Evolutionary conservation across 2,888 invertebrate genomes (phyloP).

Genomic region (Epirrhoe tristata): DNA sequence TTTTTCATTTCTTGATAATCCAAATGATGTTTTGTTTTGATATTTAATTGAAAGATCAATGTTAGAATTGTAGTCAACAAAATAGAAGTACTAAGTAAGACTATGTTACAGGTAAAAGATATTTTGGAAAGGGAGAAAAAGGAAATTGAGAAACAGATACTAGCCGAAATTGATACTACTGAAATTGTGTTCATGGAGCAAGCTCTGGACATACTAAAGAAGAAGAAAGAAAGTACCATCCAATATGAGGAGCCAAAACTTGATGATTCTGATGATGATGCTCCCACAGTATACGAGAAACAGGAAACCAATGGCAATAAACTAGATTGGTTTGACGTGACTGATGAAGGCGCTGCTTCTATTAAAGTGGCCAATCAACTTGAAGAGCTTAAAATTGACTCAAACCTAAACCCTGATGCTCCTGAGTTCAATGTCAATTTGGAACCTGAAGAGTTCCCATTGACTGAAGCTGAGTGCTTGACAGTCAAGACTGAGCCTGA

Average conservation of each 20-base stretch:
- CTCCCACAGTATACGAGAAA: slow-evolving; percentile 65
- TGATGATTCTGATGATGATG: slow-evolving; percentile 47
- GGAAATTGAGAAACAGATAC: slow-evolving; percentile 87
- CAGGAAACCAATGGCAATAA: slow-evolving; percentile 65
- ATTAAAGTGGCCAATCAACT: slow-evolving; percentile 63
- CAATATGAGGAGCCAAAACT: slow-evolving; percentile 52
- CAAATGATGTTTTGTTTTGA: too few relatives aligned
- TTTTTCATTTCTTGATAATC: too few relatives aligned
- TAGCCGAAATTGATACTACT: slow-evolving; percentile 90
- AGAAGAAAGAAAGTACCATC: slow-evolving; percentile 76
- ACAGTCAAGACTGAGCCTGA: slow-evolving; percentile 48
- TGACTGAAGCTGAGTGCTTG: slow-evolving; percentile 54
- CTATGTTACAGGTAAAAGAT: slow-evolving; percentile 82
- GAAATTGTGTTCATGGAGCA: slow-evolving; percentile 95
- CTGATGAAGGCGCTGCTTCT: slow-evolving; percentile 71
- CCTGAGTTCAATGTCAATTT: slow-evolving; percentile 57
- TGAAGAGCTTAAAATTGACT: slow-evolving; percentile 57
- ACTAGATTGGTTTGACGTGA: slow-evolving; percentile 77
- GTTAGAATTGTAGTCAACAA: background rate
- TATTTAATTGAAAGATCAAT: background rate
- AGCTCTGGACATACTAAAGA: slow-evolving; percentile 89
- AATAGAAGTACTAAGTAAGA: background rate
- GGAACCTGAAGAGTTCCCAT: slow-evolving; percentile 63
- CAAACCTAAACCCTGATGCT: slow-evolving; percentile 71
- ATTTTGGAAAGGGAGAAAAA: slow-evolving; percentile 90